These are phyloP conservation scores for Prinia subflava DNA, from an alignment of 2,113 vertebrate species.

Conservation along the genomic window DNA sequence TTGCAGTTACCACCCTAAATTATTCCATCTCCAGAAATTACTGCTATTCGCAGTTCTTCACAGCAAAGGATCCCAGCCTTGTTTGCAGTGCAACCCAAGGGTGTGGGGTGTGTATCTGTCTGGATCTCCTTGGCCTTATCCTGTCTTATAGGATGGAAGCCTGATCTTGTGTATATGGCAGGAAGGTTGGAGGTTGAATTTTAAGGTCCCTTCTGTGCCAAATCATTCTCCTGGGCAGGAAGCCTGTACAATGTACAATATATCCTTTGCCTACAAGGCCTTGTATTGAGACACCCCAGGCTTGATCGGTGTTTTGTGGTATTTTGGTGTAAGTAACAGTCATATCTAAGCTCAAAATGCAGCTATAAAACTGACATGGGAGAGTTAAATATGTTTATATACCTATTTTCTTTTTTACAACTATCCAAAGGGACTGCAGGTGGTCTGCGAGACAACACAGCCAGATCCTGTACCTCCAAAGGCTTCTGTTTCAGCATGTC, in stretches of 20 bases:
- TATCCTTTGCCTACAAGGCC: background rate
- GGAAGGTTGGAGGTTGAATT: background rate
- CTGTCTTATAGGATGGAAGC: background rate
- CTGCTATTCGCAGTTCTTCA: background rate
- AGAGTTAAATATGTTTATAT: background rate
- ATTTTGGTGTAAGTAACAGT: background rate
- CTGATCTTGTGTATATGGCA: background rate
- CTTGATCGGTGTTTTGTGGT: background rate
- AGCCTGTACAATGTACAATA: background rate
- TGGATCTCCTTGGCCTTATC: background rate
- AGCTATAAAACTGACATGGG: background rate
- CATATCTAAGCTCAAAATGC: background rate
- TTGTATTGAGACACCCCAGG: background rate
- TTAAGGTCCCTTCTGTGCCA: background rate
- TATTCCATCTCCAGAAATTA: background rate
- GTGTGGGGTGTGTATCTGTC: background rate
- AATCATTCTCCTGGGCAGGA: background rate
- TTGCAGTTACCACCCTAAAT: background rate
- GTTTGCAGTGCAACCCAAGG: background rate
- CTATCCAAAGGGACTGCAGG: conserved; percentile 83
- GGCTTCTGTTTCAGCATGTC: conserved; percentile 84
- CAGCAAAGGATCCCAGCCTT: background rate
- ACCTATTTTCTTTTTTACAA: background rate
- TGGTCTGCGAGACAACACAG: conserved; percentile 87
- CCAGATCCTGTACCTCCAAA: conserved; percentile 81